Conservation (phyloP, 2,797 vertebrate species). For the Bovichtus variegatus region DNA sequence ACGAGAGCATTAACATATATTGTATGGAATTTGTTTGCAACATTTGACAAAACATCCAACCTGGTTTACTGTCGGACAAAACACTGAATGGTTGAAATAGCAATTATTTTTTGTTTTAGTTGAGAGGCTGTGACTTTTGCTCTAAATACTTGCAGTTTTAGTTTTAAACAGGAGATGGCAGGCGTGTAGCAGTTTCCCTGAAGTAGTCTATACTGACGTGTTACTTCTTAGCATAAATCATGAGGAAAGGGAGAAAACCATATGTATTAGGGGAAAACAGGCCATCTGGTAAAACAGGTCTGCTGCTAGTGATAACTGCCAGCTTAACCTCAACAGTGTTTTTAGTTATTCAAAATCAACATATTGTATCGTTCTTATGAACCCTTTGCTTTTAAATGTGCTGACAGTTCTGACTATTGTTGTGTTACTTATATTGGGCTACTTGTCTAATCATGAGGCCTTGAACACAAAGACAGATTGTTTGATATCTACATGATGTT, state of each 20-base stretch:
- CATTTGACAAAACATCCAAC: neutral
- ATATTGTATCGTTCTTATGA: neutral
- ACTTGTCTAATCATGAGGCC: neutral
- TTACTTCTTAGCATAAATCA: conserved; percentile 20
- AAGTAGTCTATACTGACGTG: conserved; percentile 45
- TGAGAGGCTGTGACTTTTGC: neutral
- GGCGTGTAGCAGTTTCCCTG: neutral
- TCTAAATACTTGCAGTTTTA: conserved; percentile 34
- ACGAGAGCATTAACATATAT: neutral
- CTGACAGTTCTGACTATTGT: neutral
- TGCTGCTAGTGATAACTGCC: neutral
- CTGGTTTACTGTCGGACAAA: neutral
- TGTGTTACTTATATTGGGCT: neutral
- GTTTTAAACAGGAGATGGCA: conserved; percentile 61
- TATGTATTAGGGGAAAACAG: neutral
- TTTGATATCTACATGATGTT: neutral
- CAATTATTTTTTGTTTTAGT: neutral
- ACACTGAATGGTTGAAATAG: neutral
- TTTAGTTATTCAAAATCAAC: neutral
- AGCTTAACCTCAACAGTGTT: neutral
- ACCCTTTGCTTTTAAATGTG: neutral
- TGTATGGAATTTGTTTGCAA: neutral
- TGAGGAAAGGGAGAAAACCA: neutral
- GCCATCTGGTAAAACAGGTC: neutral
- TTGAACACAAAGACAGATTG: neutral